phyloP scores from a whole-genome alignment of 2,113 vertebrate species.

The Rhynchopsitta pachyrhyncha region DNA sequence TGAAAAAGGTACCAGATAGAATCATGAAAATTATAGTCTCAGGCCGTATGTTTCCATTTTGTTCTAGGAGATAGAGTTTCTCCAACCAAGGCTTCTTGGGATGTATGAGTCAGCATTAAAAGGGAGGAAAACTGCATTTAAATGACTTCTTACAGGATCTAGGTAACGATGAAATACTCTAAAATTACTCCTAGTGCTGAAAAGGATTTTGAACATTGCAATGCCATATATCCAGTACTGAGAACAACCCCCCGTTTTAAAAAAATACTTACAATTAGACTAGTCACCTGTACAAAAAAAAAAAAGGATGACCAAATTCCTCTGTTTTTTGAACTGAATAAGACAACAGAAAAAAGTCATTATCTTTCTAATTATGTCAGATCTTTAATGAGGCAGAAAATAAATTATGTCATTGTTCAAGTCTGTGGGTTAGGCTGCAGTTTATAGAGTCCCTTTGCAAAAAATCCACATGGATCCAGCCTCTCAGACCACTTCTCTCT shows the following conservation, averaged over 20 bases:
- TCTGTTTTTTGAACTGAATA: neutral
- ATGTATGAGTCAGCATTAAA: neutral
- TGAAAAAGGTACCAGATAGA: neutral
- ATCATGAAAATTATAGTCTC: neutral
- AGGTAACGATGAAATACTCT: neutral
- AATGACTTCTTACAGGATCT: neutral
- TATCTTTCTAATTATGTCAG: neutral
- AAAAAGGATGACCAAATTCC: neutral
- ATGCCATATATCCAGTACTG: neutral
- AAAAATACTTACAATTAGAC: neutral
- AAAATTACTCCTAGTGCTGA: slow-evolving; percentile 1
- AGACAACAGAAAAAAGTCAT: neutral
- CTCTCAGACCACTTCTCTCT: neutral
- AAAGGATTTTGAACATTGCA: neutral
- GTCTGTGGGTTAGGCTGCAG: neutral
- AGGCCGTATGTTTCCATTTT: neutral
- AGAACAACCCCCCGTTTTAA: neutral
- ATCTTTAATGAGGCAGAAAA: neutral
- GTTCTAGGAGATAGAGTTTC: neutral
- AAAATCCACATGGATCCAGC: neutral
- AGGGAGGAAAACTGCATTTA: neutral
- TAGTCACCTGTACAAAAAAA: neutral
- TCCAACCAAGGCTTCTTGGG: neutral
- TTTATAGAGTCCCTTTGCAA: neutral
- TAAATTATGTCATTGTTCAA: neutral